Base-by-base conservation (phyloP, 2,888 invertebrate genomes). In the Acrobasis repandana region DNA sequence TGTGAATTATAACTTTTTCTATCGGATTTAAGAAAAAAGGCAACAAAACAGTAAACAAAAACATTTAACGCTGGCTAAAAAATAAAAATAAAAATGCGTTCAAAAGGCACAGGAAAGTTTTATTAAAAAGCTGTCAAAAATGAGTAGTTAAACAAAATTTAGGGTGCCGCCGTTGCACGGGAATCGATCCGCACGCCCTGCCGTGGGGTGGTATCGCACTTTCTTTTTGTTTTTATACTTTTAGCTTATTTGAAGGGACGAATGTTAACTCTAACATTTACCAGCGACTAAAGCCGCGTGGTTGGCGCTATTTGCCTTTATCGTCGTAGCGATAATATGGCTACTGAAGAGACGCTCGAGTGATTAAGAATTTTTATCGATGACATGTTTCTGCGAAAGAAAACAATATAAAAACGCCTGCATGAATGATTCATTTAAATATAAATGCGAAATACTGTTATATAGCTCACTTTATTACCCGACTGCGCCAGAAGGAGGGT, bases 121-220 rank as follows among this genome's bases (percentile, higher is more conserved):
- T 60, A 61, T 63, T 63, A 61, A 59, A 62, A 62, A 49, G 58
- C 58, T 49, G 58, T 49, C 58, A 57, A 58, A 58, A 58, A 58
- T 58, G 58, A 49, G 36, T 58, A 50, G 58, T 49, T n/a, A 28
- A 57, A 47, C 57, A 58, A 49, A 58, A 49, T 58, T 49, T 34
- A 36, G 58, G 58, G 49, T 49, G 46, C 56, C 57, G 49, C 38
- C 18, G 18, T 20, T 49, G 49, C 50, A 36, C 11, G 49, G 48
- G 36, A 58, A 58, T 58, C 58, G 58, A 58, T 58, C 46, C 56
- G 46, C 46, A 20, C 38, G 8, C 49, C 38, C 49, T 16, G 38
- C 38, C 33, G 36, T 36, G 49, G 48, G 49, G 58, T 58, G 58
- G 49, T 58, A 33, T 47, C 56, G 28, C 33, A 58, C 18, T 43